Percentiles rank a stretch among this genome's conserved stretches.
Conservation (phyloP, 2,797 vertebrate genomes). For the Carduelis carduelis region DNA sequence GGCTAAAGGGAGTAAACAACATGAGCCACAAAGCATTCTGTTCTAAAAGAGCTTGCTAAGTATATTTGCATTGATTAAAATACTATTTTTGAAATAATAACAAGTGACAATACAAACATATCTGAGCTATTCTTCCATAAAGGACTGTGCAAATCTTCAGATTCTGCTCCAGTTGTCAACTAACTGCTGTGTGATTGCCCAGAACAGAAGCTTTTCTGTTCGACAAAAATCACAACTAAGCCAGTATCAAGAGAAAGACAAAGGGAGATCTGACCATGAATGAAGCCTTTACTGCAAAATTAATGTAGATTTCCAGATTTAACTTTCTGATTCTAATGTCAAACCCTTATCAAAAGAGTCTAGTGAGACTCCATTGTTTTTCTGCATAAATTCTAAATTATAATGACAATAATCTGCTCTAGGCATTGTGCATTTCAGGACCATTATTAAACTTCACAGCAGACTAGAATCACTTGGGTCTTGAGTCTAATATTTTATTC, state of each 20-base stretch:
- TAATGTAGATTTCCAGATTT: not conserved
- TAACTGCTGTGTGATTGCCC: not conserved
- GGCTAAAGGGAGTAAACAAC: not conserved
- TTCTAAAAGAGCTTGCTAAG: not conserved
- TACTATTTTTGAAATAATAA: constrained; percentile 6
- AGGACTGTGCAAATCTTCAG: not conserved
- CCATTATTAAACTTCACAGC: not conserved
- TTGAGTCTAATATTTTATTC: constrained; percentile 6
- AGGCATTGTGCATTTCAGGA: not conserved
- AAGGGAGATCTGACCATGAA: not conserved
- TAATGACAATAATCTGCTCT: not conserved
- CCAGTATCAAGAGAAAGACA: not conserved
- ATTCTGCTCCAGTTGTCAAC: constrained; percentile 7
- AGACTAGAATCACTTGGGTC: not conserved
- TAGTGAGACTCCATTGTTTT: constrained; percentile 35
- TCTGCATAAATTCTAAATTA: constrained; percentile 3
- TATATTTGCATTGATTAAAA: not conserved
- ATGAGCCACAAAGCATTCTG: not conserved
- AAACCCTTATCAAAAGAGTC: not conserved
- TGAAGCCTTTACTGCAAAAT: not conserved
- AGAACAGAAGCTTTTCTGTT: not conserved
- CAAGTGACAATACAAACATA: not conserved
- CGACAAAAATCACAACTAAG: not conserved
- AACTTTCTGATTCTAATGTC: constrained; percentile 13
- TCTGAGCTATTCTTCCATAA: not conserved